Evolutionary conservation across 1,140 invertebrate genomes (phyloP).

Genomic region (Bombus affinis): DNA sequence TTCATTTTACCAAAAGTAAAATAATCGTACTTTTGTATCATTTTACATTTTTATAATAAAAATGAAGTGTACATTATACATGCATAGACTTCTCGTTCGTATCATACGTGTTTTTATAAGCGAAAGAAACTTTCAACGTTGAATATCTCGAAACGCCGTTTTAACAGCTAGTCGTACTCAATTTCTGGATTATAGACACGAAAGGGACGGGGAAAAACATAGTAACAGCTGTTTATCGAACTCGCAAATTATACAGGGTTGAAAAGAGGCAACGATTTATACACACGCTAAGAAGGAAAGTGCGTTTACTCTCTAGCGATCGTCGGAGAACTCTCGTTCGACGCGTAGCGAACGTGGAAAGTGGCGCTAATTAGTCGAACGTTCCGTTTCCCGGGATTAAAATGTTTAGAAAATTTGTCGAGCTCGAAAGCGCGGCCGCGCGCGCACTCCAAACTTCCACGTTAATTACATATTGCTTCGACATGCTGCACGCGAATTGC

Average conservation of each 20-base stretch:
- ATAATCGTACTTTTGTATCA: too few species aligned
- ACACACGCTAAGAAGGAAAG: conserved; percentile 39
- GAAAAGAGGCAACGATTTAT: conserved; percentile 38
- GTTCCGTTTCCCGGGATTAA: neutral
- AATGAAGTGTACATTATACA: too few species aligned
- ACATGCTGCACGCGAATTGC: neutral
- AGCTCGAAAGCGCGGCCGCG: neutral
- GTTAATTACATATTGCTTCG: neutral
- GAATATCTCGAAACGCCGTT: neutral
- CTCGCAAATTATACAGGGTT: conserved; percentile 18
- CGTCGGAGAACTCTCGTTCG: neutral
- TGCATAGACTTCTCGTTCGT: too few species aligned
- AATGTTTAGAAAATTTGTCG: conserved; percentile 30
- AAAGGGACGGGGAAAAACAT: neutral
- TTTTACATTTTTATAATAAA: too few species aligned
- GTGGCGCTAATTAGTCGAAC: conserved; percentile 32
- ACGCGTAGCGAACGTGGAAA: conserved; percentile 24
- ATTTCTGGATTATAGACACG: neutral
- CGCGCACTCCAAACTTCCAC: neutral
- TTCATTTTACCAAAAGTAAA: too few species aligned
- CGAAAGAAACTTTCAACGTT: too few species aligned
- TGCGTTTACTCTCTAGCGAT: conserved; percentile 25
- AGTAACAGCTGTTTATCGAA: conserved; percentile 23
- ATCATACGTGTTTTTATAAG: neutral
- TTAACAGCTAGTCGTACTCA: neutral